These are phyloP conservation scores for Urocolius indicus DNA, from an alignment of 2,113 vertebrate species.

Conservation along the genomic window DNA sequence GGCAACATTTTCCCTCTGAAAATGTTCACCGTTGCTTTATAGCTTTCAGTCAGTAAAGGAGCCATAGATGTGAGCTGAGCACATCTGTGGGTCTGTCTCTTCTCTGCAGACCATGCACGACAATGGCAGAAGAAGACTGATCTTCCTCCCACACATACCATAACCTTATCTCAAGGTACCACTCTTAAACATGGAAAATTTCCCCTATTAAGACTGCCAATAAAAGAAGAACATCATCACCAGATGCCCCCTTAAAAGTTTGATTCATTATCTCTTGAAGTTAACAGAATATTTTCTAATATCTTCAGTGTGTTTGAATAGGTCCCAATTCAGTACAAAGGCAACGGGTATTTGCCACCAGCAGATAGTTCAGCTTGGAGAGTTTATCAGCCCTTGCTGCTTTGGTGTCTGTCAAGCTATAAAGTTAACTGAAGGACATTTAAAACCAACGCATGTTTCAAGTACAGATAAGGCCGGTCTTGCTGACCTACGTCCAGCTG, in stretches of 20 bases:
- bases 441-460: constrained; percentile 22
- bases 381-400: neutral
- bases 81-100: neutral
- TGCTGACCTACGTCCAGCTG: constrained; percentile 14
- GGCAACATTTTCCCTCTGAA: neutral
- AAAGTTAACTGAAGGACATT: neutral
- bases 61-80: neutral
- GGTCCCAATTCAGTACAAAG: neutral
- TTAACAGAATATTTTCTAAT: neutral
- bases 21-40: neutral
- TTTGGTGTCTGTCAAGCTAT: neutral
- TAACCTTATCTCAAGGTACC: neutral
- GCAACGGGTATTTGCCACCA: neutral
- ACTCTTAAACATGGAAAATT: neutral
- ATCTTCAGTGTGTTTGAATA: neutral
- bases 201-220: neutral
- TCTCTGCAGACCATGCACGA: neutral
- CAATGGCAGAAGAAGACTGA: neutral
- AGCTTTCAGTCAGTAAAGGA: neutral
- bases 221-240: neutral
- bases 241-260: neutral
- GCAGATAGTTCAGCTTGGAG: neutral
- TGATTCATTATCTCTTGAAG: neutral
- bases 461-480: neutral
- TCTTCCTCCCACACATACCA: neutral